These are phyloP conservation scores for Aplocera efformata DNA, from an alignment of 2,888 invertebrate species.

Conservation along the genomic window DNA sequence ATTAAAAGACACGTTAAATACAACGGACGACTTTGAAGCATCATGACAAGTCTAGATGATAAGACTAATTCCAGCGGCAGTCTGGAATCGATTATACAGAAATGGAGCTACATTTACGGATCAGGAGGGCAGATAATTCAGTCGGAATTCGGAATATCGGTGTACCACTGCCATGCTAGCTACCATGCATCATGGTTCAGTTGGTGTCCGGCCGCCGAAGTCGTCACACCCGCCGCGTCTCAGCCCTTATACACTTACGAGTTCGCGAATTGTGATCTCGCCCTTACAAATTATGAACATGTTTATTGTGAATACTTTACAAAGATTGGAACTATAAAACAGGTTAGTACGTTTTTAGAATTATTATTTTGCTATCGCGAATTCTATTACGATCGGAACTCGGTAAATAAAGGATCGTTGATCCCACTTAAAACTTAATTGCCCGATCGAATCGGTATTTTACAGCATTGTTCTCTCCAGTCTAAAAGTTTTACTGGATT, in stretches of 20 bases:
- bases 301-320: slow-evolving; percentile 14
- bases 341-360: slow-evolving; percentile 32
- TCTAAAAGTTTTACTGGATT: slow-evolving; percentile 19
- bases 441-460: slow-evolving; percentile 52
- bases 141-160: neutral
- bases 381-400: slow-evolving; percentile 47
- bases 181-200: slow-evolving; percentile 43
- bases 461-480: slow-evolving; percentile 40
- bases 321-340: slow-evolving; percentile 20
- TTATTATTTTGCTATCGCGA: slow-evolving; percentile 42
- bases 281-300: slow-evolving; percentile 19
- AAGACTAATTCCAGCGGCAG: slow-evolving; percentile 1
- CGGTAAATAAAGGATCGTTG: slow-evolving; percentile 61
- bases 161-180: too few relatives aligned
- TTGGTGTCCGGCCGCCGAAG: slow-evolving; percentile 45
- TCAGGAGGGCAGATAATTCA: slow-evolving; percentile 12
- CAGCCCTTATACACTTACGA: slow-evolving; percentile 12
- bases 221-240: slow-evolving; percentile 21
- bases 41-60: neutral
- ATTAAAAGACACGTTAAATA: too few relatives aligned
- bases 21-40: neutral
- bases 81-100: slow-evolving; percentile 10
- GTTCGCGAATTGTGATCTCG: slow-evolving; percentile 46
- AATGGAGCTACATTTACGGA: slow-evolving; percentile 8
- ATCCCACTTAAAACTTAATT: slow-evolving; percentile 69